Conservation (phyloP, 2,797 vertebrate genomes). For the Chrysolophus pictus region DNA sequence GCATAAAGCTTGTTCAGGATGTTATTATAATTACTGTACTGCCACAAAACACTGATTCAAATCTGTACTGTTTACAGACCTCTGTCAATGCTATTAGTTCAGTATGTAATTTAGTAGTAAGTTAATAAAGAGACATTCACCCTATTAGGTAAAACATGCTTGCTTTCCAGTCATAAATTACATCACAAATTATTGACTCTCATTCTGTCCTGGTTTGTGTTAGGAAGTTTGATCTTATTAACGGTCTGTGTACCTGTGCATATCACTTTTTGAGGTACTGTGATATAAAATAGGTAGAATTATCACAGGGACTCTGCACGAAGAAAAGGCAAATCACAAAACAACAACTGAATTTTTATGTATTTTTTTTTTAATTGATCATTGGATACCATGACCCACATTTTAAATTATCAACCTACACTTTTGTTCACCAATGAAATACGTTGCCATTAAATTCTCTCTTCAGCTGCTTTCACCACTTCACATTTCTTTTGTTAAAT, state of each 20-base stretch:
- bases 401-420: background rate
- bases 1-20: conserved; percentile 39
- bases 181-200: conserved; percentile 54
- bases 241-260: background rate
- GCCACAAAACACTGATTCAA: conserved; percentile 52
- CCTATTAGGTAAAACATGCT: conserved; percentile 55
- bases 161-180: conserved; percentile 66
- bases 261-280: background rate
- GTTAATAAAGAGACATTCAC: conserved; percentile 64
- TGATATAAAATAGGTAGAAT: background rate
- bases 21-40: conserved; percentile 48
- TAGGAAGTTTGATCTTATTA: conserved; percentile 55
- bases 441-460: background rate
- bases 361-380: background rate
- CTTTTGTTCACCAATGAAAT: background rate
- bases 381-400: background rate
- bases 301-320: background rate
- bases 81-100: conserved; percentile 61
- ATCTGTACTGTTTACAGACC: conserved; percentile 53
- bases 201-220: conserved; percentile 31
- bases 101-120: conserved; percentile 65
- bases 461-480: background rate
- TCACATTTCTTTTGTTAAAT: background rate
- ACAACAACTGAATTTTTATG: background rate
- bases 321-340: conserved; percentile 8